Base-by-base conservation (phyloP, 2,113 vertebrate genomes). In the Peucedramus taeniatus region DNA sequence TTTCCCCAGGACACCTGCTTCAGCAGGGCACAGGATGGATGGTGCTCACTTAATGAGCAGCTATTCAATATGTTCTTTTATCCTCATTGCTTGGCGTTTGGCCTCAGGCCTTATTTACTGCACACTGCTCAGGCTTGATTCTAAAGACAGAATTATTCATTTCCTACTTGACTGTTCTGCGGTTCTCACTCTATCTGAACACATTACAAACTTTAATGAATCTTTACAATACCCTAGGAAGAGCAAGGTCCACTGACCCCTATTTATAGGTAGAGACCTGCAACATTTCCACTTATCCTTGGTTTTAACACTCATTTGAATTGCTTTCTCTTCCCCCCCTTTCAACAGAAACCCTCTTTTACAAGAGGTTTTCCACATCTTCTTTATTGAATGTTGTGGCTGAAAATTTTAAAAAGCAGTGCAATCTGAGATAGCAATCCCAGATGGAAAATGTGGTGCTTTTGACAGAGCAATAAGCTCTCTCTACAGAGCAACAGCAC, bases 1-100 rank as follows among this genome's bases (percentile, higher is more conserved):
- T 95, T 96, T 95, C 94, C 96, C 95, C 94, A 95, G 96, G 95
- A 96, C 91, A 97, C 93, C 94, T 96, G 93, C 93, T 97, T 96
- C 94, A 95, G 89, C 83, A 81, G 81, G 86, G 86, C 92, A 94
- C 90, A 95, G 96, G 88, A 95, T 96, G 94, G 93, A 96, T 93
- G 88, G 72, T 75, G 56, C 72, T 95, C 90, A 50, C 79, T 96
- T 97, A 97, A 97, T 97, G 94, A 97, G 92, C 96, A 94, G 85
- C 85, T 90, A 96, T 96, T 95, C 96, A 92, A 78, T 95, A 93
- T 96, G 93, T 96, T 96, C 94, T 97, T 96, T 97, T 95, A 97
- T 97, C 91, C 93, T 95, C 50, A 71, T 94, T 76, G 83, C 95
- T 94, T 94, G 81, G 89, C 9, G 27, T 95, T 97, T 95, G 96